A percentile compares a stretch with the other conserved stretches of the same genome.
phyloP scores from a whole-genome alignment of 2,797 vertebrate genomes.

The Lates japonicus region DNA sequence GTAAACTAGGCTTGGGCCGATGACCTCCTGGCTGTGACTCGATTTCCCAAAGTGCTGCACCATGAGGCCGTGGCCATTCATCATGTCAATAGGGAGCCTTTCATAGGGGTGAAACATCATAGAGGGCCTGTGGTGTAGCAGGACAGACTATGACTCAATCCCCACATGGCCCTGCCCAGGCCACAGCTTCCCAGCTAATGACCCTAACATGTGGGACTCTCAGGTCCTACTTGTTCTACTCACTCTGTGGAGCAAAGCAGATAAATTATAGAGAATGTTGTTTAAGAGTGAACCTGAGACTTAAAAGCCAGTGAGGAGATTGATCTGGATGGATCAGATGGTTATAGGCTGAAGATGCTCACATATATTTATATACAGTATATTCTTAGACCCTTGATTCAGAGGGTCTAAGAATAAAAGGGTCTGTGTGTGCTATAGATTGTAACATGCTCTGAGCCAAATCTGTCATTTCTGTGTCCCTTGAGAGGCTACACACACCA shows the following conservation, averaged over 20 bases:
- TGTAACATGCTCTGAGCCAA: no score
- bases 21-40: conserved; percentile 43
- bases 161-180: conserved; percentile 46
- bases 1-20: conserved; percentile 32
- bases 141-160: conserved; percentile 67
- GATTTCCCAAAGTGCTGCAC: conserved; percentile 32
- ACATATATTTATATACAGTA: not conserved
- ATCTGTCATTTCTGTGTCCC: not conserved
- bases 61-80: conserved; percentile 58
- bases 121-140: conserved; percentile 34
- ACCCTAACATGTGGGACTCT: conserved; percentile 61
- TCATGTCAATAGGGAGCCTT: conserved; percentile 65
- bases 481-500: no score
- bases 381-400: no score
- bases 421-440: no score
- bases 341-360: not conserved
- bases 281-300: conserved; percentile 37
- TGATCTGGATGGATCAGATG: conserved; percentile 13
- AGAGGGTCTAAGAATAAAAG: no score
- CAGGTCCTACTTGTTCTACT: conserved; percentile 36
- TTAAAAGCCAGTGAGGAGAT: not conserved
- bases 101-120: conserved; percentile 57
- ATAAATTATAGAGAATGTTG: conserved; percentile 44
- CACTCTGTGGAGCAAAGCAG: conserved; percentile 22
- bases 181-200: conserved; percentile 53